Evolutionary conservation across 2,888 invertebrate species (phyloP).

Genomic region (Drosophila rubida): DNA sequence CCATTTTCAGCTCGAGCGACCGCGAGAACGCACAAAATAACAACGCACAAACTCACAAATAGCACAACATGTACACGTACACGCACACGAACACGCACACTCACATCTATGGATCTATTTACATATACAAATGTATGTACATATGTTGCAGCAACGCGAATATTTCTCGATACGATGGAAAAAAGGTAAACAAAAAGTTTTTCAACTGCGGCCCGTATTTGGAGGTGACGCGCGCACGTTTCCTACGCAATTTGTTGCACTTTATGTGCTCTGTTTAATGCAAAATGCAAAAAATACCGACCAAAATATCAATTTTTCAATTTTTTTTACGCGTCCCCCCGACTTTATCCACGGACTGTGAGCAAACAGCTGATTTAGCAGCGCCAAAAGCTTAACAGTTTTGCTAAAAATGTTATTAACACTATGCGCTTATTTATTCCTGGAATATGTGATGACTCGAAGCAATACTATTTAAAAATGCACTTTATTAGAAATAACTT

Average conservation of each 20-base stretch:
- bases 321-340: conserved; percentile 43
- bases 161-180: conserved; percentile 54
- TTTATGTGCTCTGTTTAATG: conserved; percentile 34
- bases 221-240: conserved; percentile 20
- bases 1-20: conserved; percentile 41
- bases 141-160: conserved; percentile 38
- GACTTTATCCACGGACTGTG: conserved; percentile 30
- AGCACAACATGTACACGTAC: conserved; percentile 28
- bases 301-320: conserved; percentile 60
- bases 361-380: conserved; percentile 32
- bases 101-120: conserved; percentile 27
- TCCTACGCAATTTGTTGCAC: conserved; percentile 13
- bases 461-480: not conserved
- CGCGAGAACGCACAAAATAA: conserved; percentile 37
- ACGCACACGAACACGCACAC: not conserved
- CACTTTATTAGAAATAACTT: not conserved
- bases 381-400: conserved; percentile 17
- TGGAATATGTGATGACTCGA: not conserved
- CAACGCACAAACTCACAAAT: conserved; percentile 32
- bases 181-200: conserved; percentile 62
- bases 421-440: not conserved
- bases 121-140: conserved; percentile 41
- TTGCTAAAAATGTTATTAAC: conserved; percentile 17
- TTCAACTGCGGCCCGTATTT: conserved; percentile 10
- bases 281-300: conserved; percentile 42